Evolutionary conservation across 1,140 invertebrate genomes (phyloP).

Genomic region (Cherax destructor): DNA sequence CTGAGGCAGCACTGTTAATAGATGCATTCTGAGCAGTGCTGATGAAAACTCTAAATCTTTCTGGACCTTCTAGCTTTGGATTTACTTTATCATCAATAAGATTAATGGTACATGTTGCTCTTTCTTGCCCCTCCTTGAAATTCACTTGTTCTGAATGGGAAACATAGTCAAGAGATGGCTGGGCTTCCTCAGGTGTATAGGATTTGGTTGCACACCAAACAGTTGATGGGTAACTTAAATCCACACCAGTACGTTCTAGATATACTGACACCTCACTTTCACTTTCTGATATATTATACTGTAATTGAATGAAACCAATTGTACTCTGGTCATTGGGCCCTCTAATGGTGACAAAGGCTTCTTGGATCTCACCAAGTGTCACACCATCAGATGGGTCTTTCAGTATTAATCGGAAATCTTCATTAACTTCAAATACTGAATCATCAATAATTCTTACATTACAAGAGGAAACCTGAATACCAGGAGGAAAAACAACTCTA

Average conservation of each 20-base stretch:
- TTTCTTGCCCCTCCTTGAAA: constrained; percentile 27
- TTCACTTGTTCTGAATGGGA: constrained; percentile 50
- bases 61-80: constrained; percentile 62
- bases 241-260: constrained; percentile 57
- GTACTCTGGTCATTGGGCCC: constrained; percentile 68
- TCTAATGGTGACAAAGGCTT: constrained; percentile 56
- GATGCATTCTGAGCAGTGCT: constrained; percentile 64
- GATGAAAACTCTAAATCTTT: constrained; percentile 60
- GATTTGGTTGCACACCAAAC: constrained; percentile 63
- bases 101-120: constrained; percentile 47
- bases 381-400: constrained; percentile 72
- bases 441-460: constrained; percentile 76
- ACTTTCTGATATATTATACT: constrained; percentile 58
- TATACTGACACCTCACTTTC: constrained; percentile 36
- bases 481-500: constrained; percentile 74
- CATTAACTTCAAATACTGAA: constrained; percentile 75
- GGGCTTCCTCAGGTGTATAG: constrained; percentile 30
- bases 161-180: constrained; percentile 58
- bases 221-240: constrained; percentile 61
- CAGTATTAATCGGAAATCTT: constrained; percentile 75
- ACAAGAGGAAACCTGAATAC: constrained; percentile 74
- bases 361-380: constrained; percentile 40
- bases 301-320: constrained; percentile 43
- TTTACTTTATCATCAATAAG: constrained; percentile 65
- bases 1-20: constrained; percentile 24